phyloP scores from a whole-genome alignment of 2,113 vertebrate genomes.

The Strigops habroptila region DNA sequence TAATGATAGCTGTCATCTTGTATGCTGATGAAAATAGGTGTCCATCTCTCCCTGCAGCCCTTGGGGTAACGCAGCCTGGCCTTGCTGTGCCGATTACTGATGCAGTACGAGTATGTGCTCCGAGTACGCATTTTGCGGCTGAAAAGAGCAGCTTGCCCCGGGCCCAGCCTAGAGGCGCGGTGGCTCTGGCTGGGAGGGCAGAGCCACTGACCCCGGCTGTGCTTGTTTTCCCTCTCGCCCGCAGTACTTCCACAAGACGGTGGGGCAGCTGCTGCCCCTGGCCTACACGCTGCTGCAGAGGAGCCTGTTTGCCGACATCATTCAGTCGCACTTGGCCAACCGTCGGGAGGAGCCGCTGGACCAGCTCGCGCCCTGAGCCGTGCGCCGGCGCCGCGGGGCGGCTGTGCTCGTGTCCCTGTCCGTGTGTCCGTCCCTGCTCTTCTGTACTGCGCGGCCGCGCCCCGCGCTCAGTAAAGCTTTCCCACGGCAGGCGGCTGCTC shows the following conservation, averaged over 20 bases:
- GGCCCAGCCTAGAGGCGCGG: neutral
- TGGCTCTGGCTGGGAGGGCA: no score
- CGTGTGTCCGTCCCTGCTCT: neutral
- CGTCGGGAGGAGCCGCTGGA: conserved; percentile 81
- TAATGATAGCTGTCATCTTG: rapidly evolving
- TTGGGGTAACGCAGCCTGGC: rapidly evolving
- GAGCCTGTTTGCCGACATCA: conserved; percentile 87
- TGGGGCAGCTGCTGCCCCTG: conserved; percentile 89
- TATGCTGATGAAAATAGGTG: rapidly evolving
- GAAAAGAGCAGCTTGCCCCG: no score
- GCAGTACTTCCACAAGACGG: conserved; percentile 95
- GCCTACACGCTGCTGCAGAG: conserved; percentile 91
- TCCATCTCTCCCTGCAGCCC: rapidly evolving
- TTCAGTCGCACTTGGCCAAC: conserved; percentile 83
- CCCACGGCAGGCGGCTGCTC: neutral
- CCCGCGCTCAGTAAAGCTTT: neutral
- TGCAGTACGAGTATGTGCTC: neutral
- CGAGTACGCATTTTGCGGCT: rapidly evolving
- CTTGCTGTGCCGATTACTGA: neutral
- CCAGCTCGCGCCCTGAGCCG: conserved; percentile 76
- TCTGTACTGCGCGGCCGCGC: neutral
- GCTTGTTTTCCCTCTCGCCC: neutral
- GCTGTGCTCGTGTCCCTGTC: neutral
- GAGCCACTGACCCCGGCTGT: rapidly evolving
- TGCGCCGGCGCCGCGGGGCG: neutral